phyloP scores from a whole-genome alignment of 2,888 invertebrate genomes.

The Eurytoma californica region DNA sequence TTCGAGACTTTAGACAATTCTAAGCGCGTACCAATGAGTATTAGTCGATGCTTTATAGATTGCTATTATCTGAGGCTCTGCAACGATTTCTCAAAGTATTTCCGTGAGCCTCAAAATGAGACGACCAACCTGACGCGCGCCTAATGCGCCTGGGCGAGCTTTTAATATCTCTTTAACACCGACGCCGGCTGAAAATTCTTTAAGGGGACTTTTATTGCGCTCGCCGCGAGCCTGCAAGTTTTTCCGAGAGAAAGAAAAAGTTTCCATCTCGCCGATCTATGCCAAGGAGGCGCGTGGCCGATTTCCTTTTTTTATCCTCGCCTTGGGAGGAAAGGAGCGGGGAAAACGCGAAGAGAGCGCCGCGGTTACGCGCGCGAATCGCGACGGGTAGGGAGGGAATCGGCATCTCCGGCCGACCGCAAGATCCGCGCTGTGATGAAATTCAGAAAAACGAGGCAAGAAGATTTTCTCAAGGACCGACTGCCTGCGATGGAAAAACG shows the following conservation, averaged over 20 bases:
- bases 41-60: too few relatives aligned
- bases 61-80: too few relatives aligned
- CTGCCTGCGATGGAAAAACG: constrained; percentile 72
- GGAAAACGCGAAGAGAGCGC: constrained; percentile 49
- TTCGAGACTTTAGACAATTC: too few relatives aligned
- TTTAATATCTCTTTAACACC: constrained; percentile 41
- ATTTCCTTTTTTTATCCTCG: constrained; percentile 50
- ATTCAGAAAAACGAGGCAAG: constrained; percentile 69
- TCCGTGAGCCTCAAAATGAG: background rate
- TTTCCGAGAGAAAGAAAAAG: constrained; percentile 21
- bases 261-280: constrained; percentile 41
- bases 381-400: constrained; percentile 12
- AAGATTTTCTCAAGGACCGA: constrained; percentile 72
- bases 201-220: constrained; percentile 7
- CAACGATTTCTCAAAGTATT: too few relatives aligned
- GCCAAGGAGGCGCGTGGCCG: constrained; percentile 52
- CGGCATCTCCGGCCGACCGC: background rate
- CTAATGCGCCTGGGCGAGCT: constrained; percentile 6
- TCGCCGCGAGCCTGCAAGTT: background rate
- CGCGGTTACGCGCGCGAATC: constrained; percentile 29
- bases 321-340: constrained; percentile 47
- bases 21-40: too few relatives aligned
- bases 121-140: constrained; percentile 3
- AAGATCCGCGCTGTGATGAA: constrained; percentile 64
- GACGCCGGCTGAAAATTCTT: background rate